Evolutionary conservation across 1,140 invertebrate species (phyloP), one percentile per base, ranked within the genome.

Genomic region (Hesperophylax magnus): DNA sequence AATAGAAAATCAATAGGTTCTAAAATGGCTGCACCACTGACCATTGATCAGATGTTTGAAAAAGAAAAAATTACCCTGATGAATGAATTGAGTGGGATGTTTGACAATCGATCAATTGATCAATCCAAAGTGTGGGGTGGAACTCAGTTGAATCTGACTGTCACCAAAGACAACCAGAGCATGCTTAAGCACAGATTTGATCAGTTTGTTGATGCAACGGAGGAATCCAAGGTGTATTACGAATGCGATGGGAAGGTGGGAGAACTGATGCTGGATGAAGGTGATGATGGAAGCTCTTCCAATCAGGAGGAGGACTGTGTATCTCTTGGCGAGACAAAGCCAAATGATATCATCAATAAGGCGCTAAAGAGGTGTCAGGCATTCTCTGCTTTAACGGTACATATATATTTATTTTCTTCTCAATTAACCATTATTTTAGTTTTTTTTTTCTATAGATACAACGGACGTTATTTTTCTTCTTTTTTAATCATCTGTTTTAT

Each of bases 301-400:
- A 71, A 77, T 77, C 20, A 27, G 15, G 79, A 81, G 31, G 82
- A 83, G 15, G 82, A 81, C 22, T 78, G 58, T 47, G 7, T 78
- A 18, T 81, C 79, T 14, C 79, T 80, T 11, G 75, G 76, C 6
- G 79, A 81, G 60, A 79, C 65, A 2, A 80, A 81, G 20, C 8
- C 72, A 53, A 77, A 83, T 47, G 81, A 84, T 72, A 14, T 81
- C 17, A 47, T 34, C 17, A 67, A 80, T 52, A 87, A 88, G 76
- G 85, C 87, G 27, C 84, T 90, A 53, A 90, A 89, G 79, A 84
- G 89, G 22, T 90, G 89, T 84, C 89, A 90, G 85, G 88, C 89
- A 85, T 90, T 90, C 86, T 88, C 86, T 81, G 88, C 89, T 81
- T 86, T 90, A 84, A 88, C 89, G 88, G 89, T 85, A 63, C 22